A percentile compares a stretch with the other conserved stretches of the same genome.
Conservation (phyloP, 2,888 invertebrate species). For the Cheilosia urbana region DNA sequence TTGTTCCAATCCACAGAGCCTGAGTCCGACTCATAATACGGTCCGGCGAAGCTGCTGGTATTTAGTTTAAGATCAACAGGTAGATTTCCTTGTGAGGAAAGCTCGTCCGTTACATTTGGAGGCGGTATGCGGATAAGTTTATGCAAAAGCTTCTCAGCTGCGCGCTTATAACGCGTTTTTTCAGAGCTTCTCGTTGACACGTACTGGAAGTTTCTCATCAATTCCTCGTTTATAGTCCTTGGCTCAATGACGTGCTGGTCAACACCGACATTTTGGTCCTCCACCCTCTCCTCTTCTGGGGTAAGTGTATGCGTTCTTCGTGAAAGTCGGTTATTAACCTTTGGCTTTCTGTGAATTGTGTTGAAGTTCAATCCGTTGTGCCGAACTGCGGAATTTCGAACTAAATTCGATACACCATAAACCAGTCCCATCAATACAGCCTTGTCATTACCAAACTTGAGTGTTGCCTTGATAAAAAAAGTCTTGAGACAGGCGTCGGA, state of each 20-base stretch:
- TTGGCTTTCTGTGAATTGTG: constrained; percentile 40
- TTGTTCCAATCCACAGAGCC: background rate
- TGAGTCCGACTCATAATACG: constrained; percentile 62
- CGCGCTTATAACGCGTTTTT: constrained; percentile 61
- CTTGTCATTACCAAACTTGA: constrained; percentile 86
- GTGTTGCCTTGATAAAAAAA: constrained; percentile 85
- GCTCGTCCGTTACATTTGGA: constrained; percentile 77
- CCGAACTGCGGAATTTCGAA: constrained; percentile 84
- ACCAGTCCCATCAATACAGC: constrained; percentile 87
- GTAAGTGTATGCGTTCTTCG: constrained; percentile 77
- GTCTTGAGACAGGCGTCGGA: constrained; percentile 6
- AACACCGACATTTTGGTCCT: constrained; percentile 72
- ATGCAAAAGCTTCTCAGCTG: constrained; percentile 79
- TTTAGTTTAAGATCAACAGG: constrained; percentile 78
- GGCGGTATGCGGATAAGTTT: constrained; percentile 80
- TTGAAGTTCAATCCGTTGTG: constrained; percentile 78
- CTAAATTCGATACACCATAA: constrained; percentile 87
- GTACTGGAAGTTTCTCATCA: constrained; percentile 68
- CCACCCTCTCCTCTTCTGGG: constrained; percentile 70
- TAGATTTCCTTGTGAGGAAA: constrained; percentile 69
- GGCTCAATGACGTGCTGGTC: constrained; percentile 80
- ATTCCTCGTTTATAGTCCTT: constrained; percentile 80
- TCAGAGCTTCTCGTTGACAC: background rate
- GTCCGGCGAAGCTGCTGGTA: constrained; percentile 80
- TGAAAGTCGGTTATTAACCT: background rate